Conservation (phyloP, 2,888 invertebrate species). For the Brachyptera risi region DNA sequence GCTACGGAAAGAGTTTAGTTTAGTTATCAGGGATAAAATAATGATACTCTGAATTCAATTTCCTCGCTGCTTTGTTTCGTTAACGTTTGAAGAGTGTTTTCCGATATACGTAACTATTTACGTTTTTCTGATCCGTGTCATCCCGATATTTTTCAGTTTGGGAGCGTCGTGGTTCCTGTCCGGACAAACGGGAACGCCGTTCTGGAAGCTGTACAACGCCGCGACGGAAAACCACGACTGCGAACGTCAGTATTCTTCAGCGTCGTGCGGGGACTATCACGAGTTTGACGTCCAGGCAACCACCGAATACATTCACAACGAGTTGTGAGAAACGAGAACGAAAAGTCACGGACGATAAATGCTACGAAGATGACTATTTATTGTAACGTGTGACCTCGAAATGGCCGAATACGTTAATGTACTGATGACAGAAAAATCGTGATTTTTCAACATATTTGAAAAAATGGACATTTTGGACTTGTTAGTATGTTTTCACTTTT, state of each 20-base stretch:
- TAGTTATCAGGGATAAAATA: too few relatives aligned
- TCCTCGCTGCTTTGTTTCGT: too few relatives aligned
- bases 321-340: conserved; percentile 67
- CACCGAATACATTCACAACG: conserved; percentile 77
- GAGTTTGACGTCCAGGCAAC: conserved; percentile 77
- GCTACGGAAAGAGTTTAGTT: too few relatives aligned
- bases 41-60: too few relatives aligned
- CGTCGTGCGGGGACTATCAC: conserved; percentile 66
- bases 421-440: neutral
- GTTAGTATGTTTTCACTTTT: conserved; percentile 1
- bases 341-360: too few relatives aligned
- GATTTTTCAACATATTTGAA: neutral
- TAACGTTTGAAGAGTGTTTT: too few relatives aligned
- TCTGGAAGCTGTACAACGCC: conserved; percentile 74
- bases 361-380: neutral
- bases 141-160: conserved; percentile 59
- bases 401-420: too few relatives aligned
- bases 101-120: too few relatives aligned
- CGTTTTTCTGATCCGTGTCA: too few relatives aligned
- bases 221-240: conserved; percentile 69
- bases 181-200: conserved; percentile 66
- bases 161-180: conserved; percentile 74
- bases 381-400: too few relatives aligned
- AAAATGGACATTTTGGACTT: neutral
- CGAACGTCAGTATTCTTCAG: conserved; percentile 19